Percentiles rank a stretch among this genome's conserved stretches.
phyloP scores from a whole-genome alignment of 1,140 invertebrate species.

The Scaptodrosophila lebanonensis region DNA sequence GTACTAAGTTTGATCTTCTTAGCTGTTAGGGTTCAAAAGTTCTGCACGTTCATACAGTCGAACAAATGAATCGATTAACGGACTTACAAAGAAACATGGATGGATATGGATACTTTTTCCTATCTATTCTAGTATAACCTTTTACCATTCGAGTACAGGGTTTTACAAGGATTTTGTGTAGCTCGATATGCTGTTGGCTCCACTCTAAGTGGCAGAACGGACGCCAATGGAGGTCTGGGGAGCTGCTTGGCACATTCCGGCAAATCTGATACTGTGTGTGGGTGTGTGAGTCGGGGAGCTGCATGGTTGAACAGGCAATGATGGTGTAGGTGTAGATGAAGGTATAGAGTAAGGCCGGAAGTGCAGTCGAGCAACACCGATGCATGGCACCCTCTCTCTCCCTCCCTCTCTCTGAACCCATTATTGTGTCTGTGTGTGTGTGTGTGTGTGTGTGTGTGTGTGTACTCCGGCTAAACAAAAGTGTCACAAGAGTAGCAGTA shows the following conservation, averaged over 20 bases:
- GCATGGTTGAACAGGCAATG: slow-evolving; percentile 67
- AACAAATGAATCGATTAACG: too few relatives aligned
- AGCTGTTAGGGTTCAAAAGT: too few relatives aligned
- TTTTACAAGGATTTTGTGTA: too few relatives aligned
- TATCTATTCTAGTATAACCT: too few relatives aligned
- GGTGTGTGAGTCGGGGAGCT: slow-evolving; percentile 8
- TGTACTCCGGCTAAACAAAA: slow-evolving; percentile 54
- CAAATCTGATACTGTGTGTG: slow-evolving; percentile 46
- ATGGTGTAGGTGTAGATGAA: slow-evolving; percentile 44
- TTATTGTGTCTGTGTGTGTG: slow-evolving; percentile 1
- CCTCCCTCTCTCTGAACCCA: neutral
- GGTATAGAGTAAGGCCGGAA: slow-evolving; percentile 65
- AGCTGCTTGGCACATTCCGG: slow-evolving; percentile 33
- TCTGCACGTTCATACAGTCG: too few relatives aligned
- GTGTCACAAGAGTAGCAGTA: slow-evolving; percentile 34
- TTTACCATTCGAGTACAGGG: too few relatives aligned
- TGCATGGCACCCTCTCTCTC: slow-evolving; percentile 17
- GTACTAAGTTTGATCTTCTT: too few relatives aligned
- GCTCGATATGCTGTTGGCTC: too few relatives aligned
- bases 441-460: slow-evolving; percentile 7
- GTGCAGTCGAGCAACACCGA: slow-evolving; percentile 62
- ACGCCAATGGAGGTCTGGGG: too few relatives aligned
- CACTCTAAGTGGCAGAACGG: too few relatives aligned
- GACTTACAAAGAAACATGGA: too few relatives aligned
- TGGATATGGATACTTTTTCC: too few relatives aligned